These are phyloP conservation scores for Geodia barretti DNA, from an alignment of 37 sponge, comb jelly and placozoan species.

Conservation along the genomic window DNA sequence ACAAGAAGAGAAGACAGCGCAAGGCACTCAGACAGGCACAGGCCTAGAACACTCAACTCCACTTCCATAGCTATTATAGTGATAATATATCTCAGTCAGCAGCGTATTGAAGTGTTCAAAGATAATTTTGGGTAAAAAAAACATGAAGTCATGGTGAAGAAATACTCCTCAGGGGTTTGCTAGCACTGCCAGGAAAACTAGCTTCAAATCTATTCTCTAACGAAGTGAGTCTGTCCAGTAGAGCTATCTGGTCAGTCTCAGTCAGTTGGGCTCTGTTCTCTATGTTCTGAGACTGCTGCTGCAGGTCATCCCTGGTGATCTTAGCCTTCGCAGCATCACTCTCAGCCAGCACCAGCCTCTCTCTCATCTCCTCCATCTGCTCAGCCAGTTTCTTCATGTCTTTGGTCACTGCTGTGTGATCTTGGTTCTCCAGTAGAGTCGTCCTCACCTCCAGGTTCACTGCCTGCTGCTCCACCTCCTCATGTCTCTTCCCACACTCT, in stretches of 20 bases:
- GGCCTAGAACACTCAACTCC: background rate
- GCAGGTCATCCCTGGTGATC: background rate
- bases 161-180: too few relatives aligned
- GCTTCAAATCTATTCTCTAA: too few relatives aligned
- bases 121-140: too few relatives aligned
- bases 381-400: background rate
- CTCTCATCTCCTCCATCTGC: background rate
- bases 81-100: too few relatives aligned
- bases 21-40: slow-evolving; percentile 3
- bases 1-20: slow-evolving; percentile 31
- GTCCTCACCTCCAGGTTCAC: background rate
- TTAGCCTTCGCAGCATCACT: background rate
- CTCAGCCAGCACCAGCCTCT: background rate
- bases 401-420: background rate
- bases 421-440: background rate
- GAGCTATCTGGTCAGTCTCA: background rate
- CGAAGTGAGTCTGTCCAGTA: background rate
- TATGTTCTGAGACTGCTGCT: background rate
- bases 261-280: too few relatives aligned
- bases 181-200: too few relatives aligned
- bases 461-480: background rate
- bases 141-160: too few relatives aligned
- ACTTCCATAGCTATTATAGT: too few relatives aligned
- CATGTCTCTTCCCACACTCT: background rate
- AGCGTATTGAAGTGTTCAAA: too few relatives aligned